phyloP scores from a whole-genome alignment of 2,888 invertebrate genomes.

The Lithophane socia region DNA sequence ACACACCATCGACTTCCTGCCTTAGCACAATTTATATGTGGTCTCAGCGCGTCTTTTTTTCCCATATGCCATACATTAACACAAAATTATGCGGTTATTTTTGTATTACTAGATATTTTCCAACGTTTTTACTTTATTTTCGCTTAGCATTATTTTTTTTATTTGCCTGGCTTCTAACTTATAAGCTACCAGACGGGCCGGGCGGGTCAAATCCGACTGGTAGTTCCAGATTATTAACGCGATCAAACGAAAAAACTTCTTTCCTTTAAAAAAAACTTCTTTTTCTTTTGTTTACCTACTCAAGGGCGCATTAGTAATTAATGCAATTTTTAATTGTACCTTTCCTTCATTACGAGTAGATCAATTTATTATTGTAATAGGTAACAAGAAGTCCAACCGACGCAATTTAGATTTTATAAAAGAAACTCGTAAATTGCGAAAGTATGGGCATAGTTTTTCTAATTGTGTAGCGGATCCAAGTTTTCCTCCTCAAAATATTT shows the following conservation, averaged over 20 bases:
- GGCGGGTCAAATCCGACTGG: not conserved
- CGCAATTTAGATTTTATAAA: not conserved
- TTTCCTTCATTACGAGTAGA: not conserved
- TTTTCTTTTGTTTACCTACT: no score
- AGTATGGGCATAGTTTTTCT: no score
- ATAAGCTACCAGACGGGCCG: no score
- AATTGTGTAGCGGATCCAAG: not conserved
- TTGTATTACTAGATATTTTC: not conserved
- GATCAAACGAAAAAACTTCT: not conserved
- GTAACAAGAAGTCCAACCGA: not conserved
- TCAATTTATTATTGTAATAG: not conserved
- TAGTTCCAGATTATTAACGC: not conserved
- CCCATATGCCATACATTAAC: no score
- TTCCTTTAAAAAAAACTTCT: no score
- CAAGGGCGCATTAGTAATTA: not conserved
- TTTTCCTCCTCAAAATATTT: not conserved
- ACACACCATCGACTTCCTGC: not conserved
- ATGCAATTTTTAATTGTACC: not conserved
- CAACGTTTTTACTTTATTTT: not conserved
- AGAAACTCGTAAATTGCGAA: not conserved
- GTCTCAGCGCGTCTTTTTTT: no score
- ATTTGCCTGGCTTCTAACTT: not conserved
- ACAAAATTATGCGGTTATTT: not conserved
- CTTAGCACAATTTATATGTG: not conserved
- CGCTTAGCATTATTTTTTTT: not conserved